Evolutionary conservation across 2,888 invertebrate species (phyloP).

Genomic region (Drosophila emarginata): DNA sequence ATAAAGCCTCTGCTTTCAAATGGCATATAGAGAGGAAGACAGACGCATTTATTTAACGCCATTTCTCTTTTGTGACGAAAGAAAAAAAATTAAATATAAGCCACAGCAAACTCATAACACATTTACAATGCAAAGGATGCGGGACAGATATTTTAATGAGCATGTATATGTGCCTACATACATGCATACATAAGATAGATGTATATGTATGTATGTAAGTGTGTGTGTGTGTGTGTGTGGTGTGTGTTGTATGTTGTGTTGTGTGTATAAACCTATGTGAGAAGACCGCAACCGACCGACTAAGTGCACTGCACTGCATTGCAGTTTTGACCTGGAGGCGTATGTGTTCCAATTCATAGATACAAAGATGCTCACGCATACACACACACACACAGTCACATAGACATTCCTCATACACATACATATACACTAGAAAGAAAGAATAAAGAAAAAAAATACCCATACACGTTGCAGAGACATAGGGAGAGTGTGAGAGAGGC

Average conservation of each 20-base stretch:
- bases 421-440: background rate
- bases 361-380: conserved; percentile 36
- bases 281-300: conserved; percentile 33
- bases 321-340: conserved; percentile 72
- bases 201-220: conserved; percentile 10
- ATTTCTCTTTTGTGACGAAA: conserved; percentile 61
- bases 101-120: conserved; percentile 60
- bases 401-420: background rate
- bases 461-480: conserved; percentile 1
- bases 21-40: conserved; percentile 8
- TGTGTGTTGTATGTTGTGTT: background rate
- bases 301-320: conserved; percentile 71
- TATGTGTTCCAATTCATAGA: conserved; percentile 73
- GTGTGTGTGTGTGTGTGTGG: conserved; percentile 26
- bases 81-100: conserved; percentile 62
- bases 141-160: conserved; percentile 73
- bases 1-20: conserved; percentile 1
- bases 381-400: conserved; percentile 18
- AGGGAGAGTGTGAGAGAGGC: too few species aligned
- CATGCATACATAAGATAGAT: too few species aligned
- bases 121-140: conserved; percentile 57
- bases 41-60: conserved; percentile 68
- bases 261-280: conserved; percentile 15
- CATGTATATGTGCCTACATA: conserved; percentile 24
- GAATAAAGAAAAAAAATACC: background rate